Conservation (phyloP, 2,888 invertebrate species). For the Heterodera filipjevi region DNA sequence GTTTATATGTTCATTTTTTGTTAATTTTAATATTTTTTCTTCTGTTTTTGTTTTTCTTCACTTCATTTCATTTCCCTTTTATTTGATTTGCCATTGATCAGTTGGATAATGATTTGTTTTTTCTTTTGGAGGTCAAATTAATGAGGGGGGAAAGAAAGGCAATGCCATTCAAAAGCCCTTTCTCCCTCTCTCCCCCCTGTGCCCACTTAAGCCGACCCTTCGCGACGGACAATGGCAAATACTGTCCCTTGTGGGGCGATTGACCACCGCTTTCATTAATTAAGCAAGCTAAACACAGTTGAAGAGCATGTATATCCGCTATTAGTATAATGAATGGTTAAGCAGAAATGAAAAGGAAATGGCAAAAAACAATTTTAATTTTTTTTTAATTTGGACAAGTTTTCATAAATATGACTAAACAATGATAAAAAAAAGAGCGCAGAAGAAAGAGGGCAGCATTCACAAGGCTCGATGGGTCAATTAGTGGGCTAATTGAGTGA, state of each 20-base stretch:
- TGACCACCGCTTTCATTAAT: not conserved
- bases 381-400: not conserved
- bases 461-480: not conserved
- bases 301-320: not conserved
- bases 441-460: not conserved
- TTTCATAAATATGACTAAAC: not conserved
- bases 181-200: not conserved
- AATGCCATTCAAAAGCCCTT: constrained; percentile 13
- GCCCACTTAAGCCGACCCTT: not conserved
- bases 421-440: not conserved
- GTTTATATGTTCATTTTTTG: too few relatives aligned
- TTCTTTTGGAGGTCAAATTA: too few relatives aligned
- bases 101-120: not conserved
- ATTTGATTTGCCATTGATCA: constrained; percentile 1
- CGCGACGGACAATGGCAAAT: not conserved
- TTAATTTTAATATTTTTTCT: constrained; percentile 2
- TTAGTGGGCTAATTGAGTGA: too few relatives aligned
- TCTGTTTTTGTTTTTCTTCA: not conserved
- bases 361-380: too few relatives aligned
- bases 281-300: not conserved
- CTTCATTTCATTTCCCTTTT: not conserved
- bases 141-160: too few relatives aligned
- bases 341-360: too few relatives aligned
- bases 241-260: not conserved
- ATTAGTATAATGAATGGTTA: too few relatives aligned